Percentiles rank a stretch among this genome's conserved stretches.
phyloP scores from a whole-genome alignment of 2,888 invertebrate genomes.

The Chrysodeixis includens region DNA sequence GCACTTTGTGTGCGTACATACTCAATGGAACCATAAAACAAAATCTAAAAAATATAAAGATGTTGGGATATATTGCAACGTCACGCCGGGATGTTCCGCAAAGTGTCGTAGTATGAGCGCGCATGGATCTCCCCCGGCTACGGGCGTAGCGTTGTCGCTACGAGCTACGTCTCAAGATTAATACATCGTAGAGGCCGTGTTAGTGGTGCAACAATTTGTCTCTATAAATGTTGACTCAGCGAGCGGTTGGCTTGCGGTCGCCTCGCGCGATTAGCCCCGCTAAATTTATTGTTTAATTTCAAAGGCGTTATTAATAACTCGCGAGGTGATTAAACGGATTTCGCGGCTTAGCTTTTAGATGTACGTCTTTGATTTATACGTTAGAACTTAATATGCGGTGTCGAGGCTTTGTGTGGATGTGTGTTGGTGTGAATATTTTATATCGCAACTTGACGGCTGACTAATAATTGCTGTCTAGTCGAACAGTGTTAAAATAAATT shows the following conservation, averaged over 20 bases:
- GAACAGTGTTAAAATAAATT: conserved; percentile 38
- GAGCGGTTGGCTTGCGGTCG: conserved; percentile 79
- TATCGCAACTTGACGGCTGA: conserved; percentile 50
- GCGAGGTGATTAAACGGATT: conserved; percentile 87
- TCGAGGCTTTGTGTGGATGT: conserved; percentile 68
- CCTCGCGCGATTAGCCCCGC: conserved; percentile 86
- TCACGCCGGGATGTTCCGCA: conserved; percentile 34
- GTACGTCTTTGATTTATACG: conserved; percentile 83
- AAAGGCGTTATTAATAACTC: conserved; percentile 88
- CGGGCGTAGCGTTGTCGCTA: conserved; percentile 68
- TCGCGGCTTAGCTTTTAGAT: conserved; percentile 82
- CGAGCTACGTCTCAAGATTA: conserved; percentile 81
- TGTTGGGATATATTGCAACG: conserved; percentile 30
- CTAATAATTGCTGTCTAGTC: conserved; percentile 47
- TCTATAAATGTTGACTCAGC: conserved; percentile 89
- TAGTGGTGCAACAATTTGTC: conserved; percentile 88
- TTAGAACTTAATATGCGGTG: conserved; percentile 74
- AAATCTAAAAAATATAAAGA: conserved; percentile 38
- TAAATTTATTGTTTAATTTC: conserved; percentile 89
- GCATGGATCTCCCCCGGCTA: conserved; percentile 64
- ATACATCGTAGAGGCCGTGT: conserved; percentile 85
- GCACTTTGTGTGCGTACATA: conserved; percentile 60
- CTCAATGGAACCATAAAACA: conserved; percentile 42
- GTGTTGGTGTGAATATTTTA: conserved; percentile 62
- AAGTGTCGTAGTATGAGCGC: conserved; percentile 62